Conservation (phyloP, 2,888 invertebrate genomes). For the Fabriciana adippe region DNA sequence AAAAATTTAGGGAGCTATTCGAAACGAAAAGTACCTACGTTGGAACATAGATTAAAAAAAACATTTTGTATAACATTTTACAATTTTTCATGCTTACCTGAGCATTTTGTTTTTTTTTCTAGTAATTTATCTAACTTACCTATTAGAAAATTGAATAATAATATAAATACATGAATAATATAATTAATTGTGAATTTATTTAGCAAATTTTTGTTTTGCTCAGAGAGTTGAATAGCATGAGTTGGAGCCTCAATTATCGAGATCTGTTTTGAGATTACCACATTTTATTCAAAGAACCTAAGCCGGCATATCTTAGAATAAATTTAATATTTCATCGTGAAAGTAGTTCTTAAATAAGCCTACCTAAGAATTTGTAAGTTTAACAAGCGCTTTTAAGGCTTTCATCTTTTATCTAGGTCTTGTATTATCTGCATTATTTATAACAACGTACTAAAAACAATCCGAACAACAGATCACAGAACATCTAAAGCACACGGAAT, state of each 20-base stretch:
- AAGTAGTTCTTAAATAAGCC: constrained; percentile 7
- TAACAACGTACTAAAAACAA: neutral
- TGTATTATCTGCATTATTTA: neutral
- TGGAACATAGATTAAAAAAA: neutral
- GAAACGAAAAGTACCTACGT: neutral
- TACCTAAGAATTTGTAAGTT: constrained; percentile 10
- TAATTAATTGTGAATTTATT: constrained; percentile 1
- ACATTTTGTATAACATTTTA: too few species aligned
- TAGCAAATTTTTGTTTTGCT: neutral
- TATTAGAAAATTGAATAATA: neutral
- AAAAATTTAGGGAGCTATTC: constrained; percentile 17
- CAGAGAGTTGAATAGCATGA: neutral
- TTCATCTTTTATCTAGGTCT: constrained; percentile 4
- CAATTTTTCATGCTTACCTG: too few species aligned
- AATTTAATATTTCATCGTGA: constrained; percentile 11
- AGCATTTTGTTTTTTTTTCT: too few species aligned
- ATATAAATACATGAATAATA: neutral
- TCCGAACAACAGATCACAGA: constrained; percentile 40
- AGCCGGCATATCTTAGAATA: neutral
- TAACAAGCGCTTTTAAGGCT: neutral
- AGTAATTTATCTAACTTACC: too few species aligned
- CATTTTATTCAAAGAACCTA: constrained; percentile 1
- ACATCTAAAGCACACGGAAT: constrained; percentile 38
- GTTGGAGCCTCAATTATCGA: neutral
- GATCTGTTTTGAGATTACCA: neutral